phyloP scores from a whole-genome alignment of 2,113 vertebrate genomes.

The Chionis minor region DNA sequence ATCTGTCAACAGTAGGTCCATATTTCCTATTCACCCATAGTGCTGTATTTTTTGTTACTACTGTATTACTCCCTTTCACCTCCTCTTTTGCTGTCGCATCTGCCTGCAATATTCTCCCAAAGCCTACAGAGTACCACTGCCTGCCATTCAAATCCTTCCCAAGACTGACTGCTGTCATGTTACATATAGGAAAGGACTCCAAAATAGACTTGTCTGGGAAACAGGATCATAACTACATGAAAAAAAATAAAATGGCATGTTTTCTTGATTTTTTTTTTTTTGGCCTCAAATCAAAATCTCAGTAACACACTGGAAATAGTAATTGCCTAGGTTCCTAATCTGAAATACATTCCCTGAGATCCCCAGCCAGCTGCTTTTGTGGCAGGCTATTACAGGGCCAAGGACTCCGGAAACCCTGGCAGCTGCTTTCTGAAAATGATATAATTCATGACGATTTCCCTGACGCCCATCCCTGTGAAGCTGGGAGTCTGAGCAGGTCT shows the following conservation, averaged over 20 bases:
- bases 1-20: neutral
- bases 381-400: neutral
- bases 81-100: neutral
- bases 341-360: neutral
- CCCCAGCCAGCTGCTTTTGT: conserved; percentile 20
- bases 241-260: neutral
- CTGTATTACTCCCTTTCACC: neutral
- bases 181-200: neutral
- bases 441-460: neutral
- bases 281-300: neutral
- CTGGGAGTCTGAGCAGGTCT: neutral
- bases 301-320: neutral
- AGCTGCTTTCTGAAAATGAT: conserved; percentile 2
- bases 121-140: neutral
- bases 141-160: neutral
- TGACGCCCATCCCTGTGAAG: neutral
- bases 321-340: neutral
- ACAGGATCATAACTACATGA: neutral
- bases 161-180: neutral
- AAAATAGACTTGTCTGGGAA: neutral
- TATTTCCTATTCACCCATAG: neutral
- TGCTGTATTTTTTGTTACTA: neutral
- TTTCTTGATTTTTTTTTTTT: neutral
- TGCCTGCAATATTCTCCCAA: neutral
- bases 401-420: neutral